Evolutionary conservation across 2,113 vertebrate genomes (phyloP).

Genomic region (Ciconia boyciana): DNA sequence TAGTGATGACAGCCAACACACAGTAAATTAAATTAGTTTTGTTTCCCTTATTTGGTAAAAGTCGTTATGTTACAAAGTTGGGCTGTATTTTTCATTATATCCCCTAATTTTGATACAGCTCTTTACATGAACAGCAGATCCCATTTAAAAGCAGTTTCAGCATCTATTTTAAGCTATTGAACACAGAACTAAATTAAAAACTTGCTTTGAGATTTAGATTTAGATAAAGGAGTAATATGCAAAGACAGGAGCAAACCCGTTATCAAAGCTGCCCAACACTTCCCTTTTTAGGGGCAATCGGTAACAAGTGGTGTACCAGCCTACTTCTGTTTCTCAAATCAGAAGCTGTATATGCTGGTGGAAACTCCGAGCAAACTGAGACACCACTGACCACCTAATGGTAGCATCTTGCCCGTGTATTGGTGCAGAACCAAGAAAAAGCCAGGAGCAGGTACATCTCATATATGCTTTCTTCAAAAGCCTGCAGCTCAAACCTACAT

Average conservation of each 20-base stretch:
- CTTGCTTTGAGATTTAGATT: background rate
- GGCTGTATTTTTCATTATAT: background rate
- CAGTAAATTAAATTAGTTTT: background rate
- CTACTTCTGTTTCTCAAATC: background rate
- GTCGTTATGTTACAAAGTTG: background rate
- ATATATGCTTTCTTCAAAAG: background rate
- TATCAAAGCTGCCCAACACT: background rate
- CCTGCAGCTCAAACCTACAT: background rate
- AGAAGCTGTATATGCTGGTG: background rate
- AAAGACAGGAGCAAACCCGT: background rate
- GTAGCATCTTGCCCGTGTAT: rapidly evolving
- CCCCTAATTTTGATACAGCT: background rate
- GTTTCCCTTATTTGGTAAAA: background rate
- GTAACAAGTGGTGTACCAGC: background rate
- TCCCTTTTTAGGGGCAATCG: background rate
- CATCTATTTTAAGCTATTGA: background rate
- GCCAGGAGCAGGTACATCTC: background rate
- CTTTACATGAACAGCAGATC: background rate
- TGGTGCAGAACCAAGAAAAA: background rate
- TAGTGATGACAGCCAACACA: background rate
- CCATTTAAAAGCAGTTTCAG: background rate
- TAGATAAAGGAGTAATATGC: background rate
- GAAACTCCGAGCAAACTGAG: background rate
- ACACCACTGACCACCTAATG: background rate
- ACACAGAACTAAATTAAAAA: background rate